phyloP scores from a whole-genome alignment of 2,113 vertebrate species.

The Thinocorus orbignyianus region DNA sequence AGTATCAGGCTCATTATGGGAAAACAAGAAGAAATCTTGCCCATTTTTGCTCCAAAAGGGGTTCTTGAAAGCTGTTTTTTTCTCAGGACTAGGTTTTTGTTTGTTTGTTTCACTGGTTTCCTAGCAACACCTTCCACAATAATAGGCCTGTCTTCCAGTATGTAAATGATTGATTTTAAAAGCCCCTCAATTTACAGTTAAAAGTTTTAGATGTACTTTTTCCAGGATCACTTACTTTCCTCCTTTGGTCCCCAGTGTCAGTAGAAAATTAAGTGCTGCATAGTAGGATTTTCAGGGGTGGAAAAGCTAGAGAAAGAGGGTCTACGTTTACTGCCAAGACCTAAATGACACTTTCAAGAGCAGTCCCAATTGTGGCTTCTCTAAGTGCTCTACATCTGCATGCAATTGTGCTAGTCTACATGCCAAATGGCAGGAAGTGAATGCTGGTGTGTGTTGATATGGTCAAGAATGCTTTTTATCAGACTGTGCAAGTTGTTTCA shows the following conservation, averaged over 20 bases:
- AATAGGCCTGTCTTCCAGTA: not conserved
- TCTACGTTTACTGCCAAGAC: not conserved
- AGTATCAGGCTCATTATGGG: not conserved
- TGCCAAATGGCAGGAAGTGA: not conserved
- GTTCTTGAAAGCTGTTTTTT: not conserved
- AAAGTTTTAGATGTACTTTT: not conserved
- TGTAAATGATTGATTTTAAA: conserved; percentile 28
- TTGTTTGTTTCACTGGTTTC: not conserved
- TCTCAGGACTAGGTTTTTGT: not conserved
- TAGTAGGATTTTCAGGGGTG: not conserved
- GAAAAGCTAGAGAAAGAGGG: not conserved
- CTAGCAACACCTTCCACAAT: conserved; percentile 47
- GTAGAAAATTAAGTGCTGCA: not conserved
- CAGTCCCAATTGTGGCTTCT: not conserved
- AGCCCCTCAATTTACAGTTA: not conserved
- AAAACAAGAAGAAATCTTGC: not conserved
- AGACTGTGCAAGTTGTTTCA: not conserved
- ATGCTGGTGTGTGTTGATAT: not conserved
- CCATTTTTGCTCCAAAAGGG: not conserved
- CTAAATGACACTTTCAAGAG: not conserved
- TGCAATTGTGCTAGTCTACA: not conserved
- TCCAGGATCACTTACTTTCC: not conserved
- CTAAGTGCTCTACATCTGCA: not conserved
- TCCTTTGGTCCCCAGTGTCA: not conserved
- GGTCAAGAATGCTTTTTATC: not conserved